Evolutionary conservation across 2,113 vertebrate species (phyloP), one percentile per base, ranked within the genome.

Genomic region (Zeus faber): DNA sequence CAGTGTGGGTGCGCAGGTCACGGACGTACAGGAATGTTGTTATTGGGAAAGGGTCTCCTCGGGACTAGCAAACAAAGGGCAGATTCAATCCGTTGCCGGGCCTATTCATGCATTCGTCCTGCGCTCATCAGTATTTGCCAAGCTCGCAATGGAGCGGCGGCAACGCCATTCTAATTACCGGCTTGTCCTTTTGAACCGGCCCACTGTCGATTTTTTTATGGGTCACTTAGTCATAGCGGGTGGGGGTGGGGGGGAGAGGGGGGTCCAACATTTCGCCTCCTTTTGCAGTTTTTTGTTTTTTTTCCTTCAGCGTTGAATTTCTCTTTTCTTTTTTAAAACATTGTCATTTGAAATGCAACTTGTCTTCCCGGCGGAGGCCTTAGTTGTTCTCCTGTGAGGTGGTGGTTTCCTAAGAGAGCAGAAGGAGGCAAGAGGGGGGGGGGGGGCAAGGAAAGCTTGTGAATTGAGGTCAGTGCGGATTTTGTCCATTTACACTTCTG

Each of bases 351-450:
- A n/a, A n/a, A 41, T 51, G 55, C 43, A 58, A 49, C n/a, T 35
- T 50, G 9, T 37, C 33, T 13, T 11, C 13, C n/a, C 13, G 13
- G 33, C 50, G 47, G 48, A 21, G 47, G 62, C 45, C 53, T 90
- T 81, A 98, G 89, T 99, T 99, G 88, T 99, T 99, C 78, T 99
- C 95, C 62, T 93, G 90, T 0, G 91, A 92, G 48, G 84, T 46
- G 47, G 80, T 79, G 7, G 76, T 79, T n/a, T 86, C 87, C 95
- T 97, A 22, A 9, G n/a, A 54, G 60, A 60, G 40, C n/a, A 21
- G 29, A 6, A 9, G n/a, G n/a, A n/a, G n/a, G n/a, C n/a, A n/a
- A n/a, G n/a, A n/a, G n/a, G n/a, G n/a, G n/a, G n/a, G n/a, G n/a
- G n/a, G n/a, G n/a, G n/a, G n/a, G n/a, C n/a, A n/a, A n/a, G n/a